Evolutionary conservation across 2,113 vertebrate species (phyloP).

Genomic region (Himantopus leucocephalus): DNA sequence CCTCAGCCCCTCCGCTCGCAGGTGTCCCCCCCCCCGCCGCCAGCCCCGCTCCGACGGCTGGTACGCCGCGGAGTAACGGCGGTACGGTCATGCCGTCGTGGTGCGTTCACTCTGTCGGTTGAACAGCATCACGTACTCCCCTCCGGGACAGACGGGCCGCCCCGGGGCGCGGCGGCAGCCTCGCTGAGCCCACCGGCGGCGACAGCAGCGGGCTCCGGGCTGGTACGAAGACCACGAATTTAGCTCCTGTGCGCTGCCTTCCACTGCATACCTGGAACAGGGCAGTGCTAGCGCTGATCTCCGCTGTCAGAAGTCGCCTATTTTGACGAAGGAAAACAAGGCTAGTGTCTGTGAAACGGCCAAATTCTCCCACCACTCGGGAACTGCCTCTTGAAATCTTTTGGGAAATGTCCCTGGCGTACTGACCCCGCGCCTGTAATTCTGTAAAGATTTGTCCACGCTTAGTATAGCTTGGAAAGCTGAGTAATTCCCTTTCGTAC

Average conservation of each 20-base stretch:
- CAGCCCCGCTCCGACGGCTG: not conserved
- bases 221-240: not conserved
- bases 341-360: not conserved
- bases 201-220: not conserved
- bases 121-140: not conserved
- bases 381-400: not conserved
- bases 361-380: not conserved
- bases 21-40: conserved; percentile 20
- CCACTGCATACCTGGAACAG: not conserved
- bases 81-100: not conserved
- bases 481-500: not conserved
- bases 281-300: not conserved
- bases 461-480: not conserved
- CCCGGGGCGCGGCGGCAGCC: not conserved
- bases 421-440: not conserved
- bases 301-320: not conserved
- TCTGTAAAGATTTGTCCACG: not conserved
- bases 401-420: not conserved
- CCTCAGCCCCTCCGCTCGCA: conserved; percentile 36
- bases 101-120: not conserved
- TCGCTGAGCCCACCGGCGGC: not conserved
- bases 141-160: not conserved
- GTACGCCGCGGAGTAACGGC: not conserved
- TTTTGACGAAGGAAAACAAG: not conserved
- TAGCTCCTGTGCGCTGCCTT: not conserved